A percentile compares a stretch with the other conserved stretches of the same genome.
Evolutionary conservation across 2,113 vertebrate species (phyloP).

Genomic region (Vidua macroura): DNA sequence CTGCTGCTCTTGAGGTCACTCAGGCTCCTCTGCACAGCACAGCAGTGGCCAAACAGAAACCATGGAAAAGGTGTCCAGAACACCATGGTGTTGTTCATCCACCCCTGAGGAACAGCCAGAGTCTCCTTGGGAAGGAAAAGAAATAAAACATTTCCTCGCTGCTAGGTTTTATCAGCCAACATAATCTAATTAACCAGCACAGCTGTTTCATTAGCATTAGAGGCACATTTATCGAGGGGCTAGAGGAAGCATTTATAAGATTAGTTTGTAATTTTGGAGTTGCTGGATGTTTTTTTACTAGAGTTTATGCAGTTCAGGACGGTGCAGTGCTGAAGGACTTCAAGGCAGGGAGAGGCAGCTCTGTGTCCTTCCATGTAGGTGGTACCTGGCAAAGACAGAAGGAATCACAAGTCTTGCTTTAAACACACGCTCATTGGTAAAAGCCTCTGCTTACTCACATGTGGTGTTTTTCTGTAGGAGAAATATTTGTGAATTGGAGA

Average conservation of each 20-base stretch:
- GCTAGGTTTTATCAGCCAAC: background rate
- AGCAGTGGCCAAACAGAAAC: accelerated
- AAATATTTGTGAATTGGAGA: background rate
- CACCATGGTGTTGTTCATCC: accelerated
- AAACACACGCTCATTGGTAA: background rate
- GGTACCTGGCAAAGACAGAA: background rate
- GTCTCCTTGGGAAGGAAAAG: background rate
- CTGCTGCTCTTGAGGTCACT: background rate
- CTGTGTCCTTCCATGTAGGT: background rate
- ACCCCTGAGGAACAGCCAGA: accelerated
- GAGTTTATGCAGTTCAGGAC: background rate
- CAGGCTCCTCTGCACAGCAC: background rate
- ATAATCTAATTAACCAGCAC: background rate
- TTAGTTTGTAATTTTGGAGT: background rate
- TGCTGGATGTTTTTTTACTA: background rate
- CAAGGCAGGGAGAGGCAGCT: background rate
- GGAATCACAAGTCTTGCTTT: background rate
- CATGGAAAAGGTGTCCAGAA: accelerated
- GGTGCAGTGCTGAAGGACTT: background rate
- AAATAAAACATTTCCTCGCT: background rate
- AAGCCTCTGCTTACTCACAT: background rate
- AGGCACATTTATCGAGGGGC: background rate
- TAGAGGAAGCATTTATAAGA: background rate
- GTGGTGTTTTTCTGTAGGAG: background rate
- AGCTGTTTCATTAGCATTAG: background rate